Base-by-base conservation (phyloP, 1,140 invertebrate genomes). In the Colletes latitarsis region DNA sequence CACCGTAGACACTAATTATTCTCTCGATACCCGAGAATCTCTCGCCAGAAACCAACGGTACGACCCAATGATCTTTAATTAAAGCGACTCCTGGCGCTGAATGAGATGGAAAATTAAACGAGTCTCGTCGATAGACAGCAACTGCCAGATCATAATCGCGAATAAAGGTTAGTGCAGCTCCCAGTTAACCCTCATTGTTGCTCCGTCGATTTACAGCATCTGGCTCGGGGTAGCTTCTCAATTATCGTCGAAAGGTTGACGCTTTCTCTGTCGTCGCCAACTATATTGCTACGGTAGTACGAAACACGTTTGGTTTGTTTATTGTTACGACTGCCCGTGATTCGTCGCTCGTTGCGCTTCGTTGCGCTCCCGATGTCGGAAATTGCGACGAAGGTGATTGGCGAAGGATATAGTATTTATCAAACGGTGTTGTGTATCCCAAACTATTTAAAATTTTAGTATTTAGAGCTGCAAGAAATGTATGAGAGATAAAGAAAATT, bases 31-130 rank as follows among this genome's bases (percentile, higher is more conserved):
- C 19, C 21, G 19, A 14, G 15, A 14, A 39, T 6, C 49, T 46
- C 69, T 53, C 17, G 19, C 5, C 6, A 30, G 30, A 30, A 30
- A 0, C 30, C 30, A 30, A 30, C 30, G 30, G 30, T 30, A 30
- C 69, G 77, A 46, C 39, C 77, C 60, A 60, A 39, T 64, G 77
- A 73, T 73, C 77, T 72, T 79, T 79, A 73, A 73, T 79, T 79
- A 57, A 72, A 62, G 71, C 77, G 17, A 73, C 58, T 39, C 60
- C 30, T 30, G 30, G 8, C 21, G 41, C 8, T n/a, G 21, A 79
- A 49, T 55, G 15, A 12, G 53, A 53, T 0, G 43, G 75, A 69
- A 77, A 77, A 77, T 60, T 30, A 19, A 68, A 41, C 10, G 21
- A 52, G 30, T 49, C 53, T 3, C 9, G 10, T 57, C 5, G n/a